Percentiles rank a stretch among this genome's conserved stretches.
Conservation (phyloP, 2,113 vertebrate genomes). For the Cyanoramphus novaezelandiae region DNA sequence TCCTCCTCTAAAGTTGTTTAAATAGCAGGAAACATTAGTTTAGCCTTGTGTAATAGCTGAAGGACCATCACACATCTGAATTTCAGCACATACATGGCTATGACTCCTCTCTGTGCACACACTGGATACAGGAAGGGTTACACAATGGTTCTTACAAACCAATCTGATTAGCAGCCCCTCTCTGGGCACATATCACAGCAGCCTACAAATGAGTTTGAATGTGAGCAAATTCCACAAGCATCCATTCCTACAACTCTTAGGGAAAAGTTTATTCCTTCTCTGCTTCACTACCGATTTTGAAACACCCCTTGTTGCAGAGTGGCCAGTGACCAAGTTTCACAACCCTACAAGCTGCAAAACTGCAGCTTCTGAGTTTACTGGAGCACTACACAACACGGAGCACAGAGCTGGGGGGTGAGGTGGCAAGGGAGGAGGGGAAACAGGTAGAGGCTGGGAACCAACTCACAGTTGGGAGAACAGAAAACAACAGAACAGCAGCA, state of each 20-base stretch:
- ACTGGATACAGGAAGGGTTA: not conserved
- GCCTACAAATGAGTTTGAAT: not conserved
- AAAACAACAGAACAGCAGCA: not conserved
- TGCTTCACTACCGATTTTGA: not conserved
- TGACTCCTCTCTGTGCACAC: not conserved
- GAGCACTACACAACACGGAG: not conserved
- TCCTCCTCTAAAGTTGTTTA: not conserved
- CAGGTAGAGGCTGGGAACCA: not conserved
- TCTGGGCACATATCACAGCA: not conserved
- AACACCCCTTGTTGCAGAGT: not conserved
- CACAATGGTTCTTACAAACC: not conserved
- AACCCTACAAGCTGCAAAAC: not conserved
- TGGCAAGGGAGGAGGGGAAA: not conserved
- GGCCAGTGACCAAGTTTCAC: not conserved
- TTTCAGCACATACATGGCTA: not conserved
- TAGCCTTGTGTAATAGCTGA: not conserved
- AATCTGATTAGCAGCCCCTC: not conserved
- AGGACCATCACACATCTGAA: not conserved
- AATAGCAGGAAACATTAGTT: not conserved
- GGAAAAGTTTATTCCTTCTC: not conserved
- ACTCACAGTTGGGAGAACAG: not conserved
- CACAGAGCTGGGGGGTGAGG: fast-evolving
- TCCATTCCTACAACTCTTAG: not conserved
- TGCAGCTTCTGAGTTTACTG: not conserved
- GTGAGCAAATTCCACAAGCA: not conserved